A percentile compares a stretch with the other conserved stretches of the same genome.
Conservation (phyloP, 2,888 invertebrate genomes). For the Choristoneura rosaceana region DNA sequence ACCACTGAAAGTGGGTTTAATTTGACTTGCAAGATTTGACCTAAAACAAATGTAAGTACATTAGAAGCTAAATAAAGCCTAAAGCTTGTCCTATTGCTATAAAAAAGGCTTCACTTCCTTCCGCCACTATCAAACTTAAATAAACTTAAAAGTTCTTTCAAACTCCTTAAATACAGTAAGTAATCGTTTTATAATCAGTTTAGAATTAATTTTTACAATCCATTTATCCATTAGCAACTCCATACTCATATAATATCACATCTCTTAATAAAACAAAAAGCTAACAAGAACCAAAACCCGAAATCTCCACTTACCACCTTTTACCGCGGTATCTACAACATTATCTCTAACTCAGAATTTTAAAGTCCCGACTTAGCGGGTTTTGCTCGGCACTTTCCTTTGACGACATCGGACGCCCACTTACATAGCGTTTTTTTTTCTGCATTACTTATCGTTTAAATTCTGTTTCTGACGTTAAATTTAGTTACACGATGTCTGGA, state of each 20-base stretch:
- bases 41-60: no score
- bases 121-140: no score
- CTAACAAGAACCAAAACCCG: neutral
- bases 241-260: no score
- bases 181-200: no score
- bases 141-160: no score
- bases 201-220: neutral
- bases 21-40: no score
- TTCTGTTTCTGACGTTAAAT: conserved; percentile 33
- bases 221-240: neutral
- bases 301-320: conserved; percentile 33
- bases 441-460: conserved; percentile 33
- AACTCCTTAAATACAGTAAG: no score
- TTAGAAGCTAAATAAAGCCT: no score
- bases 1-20: no score
- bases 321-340: conserved; percentile 47
- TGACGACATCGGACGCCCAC: conserved; percentile 76
- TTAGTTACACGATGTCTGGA: conserved; percentile 14
- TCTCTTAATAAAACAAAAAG: neutral
- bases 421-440: conserved; percentile 69
- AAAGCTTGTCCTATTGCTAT: no score
- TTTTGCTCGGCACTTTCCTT: conserved; percentile 53
- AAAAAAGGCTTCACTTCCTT: no score
- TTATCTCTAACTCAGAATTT: conserved; percentile 62
- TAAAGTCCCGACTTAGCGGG: conserved; percentile 50